Conservation (phyloP, 2,113 vertebrate genomes). For the Psilopsiagon aymara region DNA sequence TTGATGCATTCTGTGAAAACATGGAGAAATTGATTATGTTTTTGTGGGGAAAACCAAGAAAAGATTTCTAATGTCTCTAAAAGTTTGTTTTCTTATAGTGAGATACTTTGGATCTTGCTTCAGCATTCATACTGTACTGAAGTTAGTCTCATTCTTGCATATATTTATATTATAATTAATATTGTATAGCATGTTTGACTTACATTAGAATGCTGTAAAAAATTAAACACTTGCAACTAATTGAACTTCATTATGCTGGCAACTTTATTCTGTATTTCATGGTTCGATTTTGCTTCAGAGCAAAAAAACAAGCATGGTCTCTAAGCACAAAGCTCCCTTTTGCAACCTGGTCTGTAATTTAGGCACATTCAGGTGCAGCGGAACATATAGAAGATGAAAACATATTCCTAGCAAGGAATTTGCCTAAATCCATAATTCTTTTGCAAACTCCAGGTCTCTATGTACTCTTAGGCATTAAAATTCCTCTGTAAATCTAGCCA, state of each 20-base stretch:
- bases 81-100: background rate
- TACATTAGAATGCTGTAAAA: background rate
- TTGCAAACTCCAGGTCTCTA: background rate
- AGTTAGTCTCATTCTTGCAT: background rate
- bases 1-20: background rate
- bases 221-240: background rate
- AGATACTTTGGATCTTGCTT: background rate
- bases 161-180: background rate
- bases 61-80: background rate
- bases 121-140: background rate
- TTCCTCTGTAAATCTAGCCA: background rate
- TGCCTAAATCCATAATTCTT: background rate
- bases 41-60: background rate
- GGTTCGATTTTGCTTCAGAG: background rate
- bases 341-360: background rate
- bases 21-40: background rate
- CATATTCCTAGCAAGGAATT: background rate
- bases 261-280: background rate
- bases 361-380: background rate
- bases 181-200: background rate
- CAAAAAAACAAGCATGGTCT: background rate
- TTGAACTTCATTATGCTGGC: background rate
- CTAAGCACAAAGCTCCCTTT: background rate
- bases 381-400: background rate
- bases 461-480: background rate